These are phyloP conservation scores for Palythoa grandiflora DNA, from an alignment of 92 coral and sea anemone species.

Conservation along the genomic window DNA sequence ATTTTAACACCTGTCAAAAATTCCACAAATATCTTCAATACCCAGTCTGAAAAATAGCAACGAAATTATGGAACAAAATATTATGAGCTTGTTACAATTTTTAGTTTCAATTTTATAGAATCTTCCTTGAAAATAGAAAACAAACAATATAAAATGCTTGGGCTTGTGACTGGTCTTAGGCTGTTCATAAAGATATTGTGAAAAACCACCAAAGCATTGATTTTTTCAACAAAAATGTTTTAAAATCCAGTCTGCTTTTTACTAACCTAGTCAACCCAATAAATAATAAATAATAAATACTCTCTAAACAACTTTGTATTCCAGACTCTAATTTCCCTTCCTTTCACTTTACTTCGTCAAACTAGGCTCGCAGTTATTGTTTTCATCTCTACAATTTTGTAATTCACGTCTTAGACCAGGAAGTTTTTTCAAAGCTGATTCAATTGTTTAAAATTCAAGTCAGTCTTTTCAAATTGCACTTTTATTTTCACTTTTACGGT, in stretches of 20 bases:
- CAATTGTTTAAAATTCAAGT: too few relatives aligned
- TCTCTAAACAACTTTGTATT: slow-evolving; percentile 23
- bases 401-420: too few relatives aligned
- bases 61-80: neutral
- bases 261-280: slow-evolving; percentile 15
- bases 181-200: slow-evolving; percentile 1
- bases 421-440: too few relatives aligned
- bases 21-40: slow-evolving; percentile 8
- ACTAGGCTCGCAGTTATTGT: too few relatives aligned
- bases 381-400: too few relatives aligned
- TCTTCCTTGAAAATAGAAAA: slow-evolving; percentile 10
- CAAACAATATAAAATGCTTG: slow-evolving; percentile 22
- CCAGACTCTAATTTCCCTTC: neutral
- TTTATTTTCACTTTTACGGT: too few relatives aligned
- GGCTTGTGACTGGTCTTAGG: slow-evolving; percentile 22
- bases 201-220: neutral
- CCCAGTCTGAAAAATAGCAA: slow-evolving; percentile 8
- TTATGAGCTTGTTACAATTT: neutral
- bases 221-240: slow-evolving; percentile 23
- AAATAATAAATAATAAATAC: slow-evolving; percentile 7
- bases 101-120: slow-evolving; percentile 13
- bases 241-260: slow-evolving; percentile 19
- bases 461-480: too few relatives aligned
- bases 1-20: slow-evolving; percentile 23
- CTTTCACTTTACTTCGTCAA: too few relatives aligned